These are phyloP conservation scores for Achroia grisella DNA, from an alignment of 1,140 invertebrate species.

Conservation along the genomic window DNA sequence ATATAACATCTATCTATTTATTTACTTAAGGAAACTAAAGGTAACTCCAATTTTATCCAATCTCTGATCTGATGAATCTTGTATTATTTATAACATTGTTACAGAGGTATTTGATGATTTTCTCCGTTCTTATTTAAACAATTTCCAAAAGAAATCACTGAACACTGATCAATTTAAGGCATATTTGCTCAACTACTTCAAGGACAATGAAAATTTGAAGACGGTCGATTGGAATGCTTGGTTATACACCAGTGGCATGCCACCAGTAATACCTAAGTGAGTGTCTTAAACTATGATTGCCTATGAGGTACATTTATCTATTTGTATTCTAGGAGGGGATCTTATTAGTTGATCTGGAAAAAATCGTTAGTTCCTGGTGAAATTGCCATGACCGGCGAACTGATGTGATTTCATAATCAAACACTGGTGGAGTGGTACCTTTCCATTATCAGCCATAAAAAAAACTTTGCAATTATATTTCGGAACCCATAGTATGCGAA, in stretches of 20 bases:
- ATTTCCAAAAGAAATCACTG: slow-evolving; percentile 89
- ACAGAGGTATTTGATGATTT: slow-evolving; percentile 87
- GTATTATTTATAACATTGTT: slow-evolving; percentile 9
- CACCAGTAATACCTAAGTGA: slow-evolving; percentile 87
- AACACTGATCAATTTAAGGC: slow-evolving; percentile 87
- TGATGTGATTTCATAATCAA: no score
- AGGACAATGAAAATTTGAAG: slow-evolving; percentile 70
- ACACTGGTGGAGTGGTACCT: no score
- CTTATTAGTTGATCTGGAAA: no score
- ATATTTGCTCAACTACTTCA: slow-evolving; percentile 87
- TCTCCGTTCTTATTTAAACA: slow-evolving; percentile 86
- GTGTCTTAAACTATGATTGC: slow-evolving; percentile 17
- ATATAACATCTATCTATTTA: no score
- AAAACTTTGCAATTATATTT: no score
- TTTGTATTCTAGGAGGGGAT: no score
- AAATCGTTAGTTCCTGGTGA: no score
- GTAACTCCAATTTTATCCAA: not conserved
- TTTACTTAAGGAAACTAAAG: not conserved
- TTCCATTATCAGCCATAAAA: no score
- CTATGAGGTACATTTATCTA: no score
- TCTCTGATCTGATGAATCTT: no score
- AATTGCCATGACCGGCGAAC: no score
- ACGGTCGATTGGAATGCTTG: slow-evolving; percentile 90
- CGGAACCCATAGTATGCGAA: no score
- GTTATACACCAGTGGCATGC: slow-evolving; percentile 90